phyloP scores from a whole-genome alignment of 2,113 vertebrate species.

The Phaethornis superciliosus region DNA sequence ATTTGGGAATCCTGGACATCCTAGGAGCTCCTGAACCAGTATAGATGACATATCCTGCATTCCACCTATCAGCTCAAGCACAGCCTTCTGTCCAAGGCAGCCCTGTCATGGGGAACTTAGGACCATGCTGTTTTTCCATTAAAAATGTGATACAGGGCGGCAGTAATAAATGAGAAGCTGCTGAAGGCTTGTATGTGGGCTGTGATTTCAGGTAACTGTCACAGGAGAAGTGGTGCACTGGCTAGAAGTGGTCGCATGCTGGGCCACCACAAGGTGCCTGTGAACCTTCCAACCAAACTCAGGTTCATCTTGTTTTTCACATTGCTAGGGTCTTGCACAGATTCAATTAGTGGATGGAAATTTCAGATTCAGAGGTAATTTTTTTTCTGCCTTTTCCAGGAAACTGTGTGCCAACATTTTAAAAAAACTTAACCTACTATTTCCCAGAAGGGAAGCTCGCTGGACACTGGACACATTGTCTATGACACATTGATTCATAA shows the following conservation, averaged over 20 bases:
- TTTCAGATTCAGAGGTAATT: not conserved
- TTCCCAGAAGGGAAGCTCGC: not conserved
- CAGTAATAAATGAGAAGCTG: not conserved
- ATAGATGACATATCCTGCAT: not conserved
- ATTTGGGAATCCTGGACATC: not conserved
- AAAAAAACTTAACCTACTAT: not conserved
- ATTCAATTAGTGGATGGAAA: not conserved
- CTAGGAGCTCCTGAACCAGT: not conserved
- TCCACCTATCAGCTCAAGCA: not conserved
- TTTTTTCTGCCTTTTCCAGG: not conserved
- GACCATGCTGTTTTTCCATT: not conserved
- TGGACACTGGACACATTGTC: not conserved
- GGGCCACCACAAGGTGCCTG: not conserved
- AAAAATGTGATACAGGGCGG: too few species aligned
- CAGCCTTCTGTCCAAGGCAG: not conserved
- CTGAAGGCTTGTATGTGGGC: not conserved
- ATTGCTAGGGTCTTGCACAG: not conserved
- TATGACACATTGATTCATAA: not conserved
- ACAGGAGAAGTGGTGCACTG: not conserved
- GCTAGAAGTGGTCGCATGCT: not conserved
- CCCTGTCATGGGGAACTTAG: not conserved
- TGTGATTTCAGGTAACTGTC: not conserved
- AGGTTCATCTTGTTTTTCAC: not conserved
- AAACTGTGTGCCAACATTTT: not conserved
- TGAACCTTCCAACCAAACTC: not conserved